Base-by-base conservation (phyloP, 2,113 vertebrate genomes). In the Xyliphius kryptos region DNA sequence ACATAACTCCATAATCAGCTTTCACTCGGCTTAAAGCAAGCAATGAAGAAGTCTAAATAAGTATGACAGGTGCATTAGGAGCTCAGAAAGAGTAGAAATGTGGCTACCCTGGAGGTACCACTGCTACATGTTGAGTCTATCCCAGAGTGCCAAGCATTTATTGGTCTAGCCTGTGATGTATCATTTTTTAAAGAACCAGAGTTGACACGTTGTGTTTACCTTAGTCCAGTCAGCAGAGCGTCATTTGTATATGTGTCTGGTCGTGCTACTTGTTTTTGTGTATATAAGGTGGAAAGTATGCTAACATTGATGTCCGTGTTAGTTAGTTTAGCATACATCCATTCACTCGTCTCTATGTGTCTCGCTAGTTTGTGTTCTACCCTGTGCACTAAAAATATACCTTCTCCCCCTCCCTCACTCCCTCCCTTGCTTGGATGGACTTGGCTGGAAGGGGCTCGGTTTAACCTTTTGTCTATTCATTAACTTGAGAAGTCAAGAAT, bases 391-490 rank as follows among this genome's bases (percentile, higher is more conserved):
- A n/a, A n/a, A n/a, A n/a, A n/a, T n/a, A n/a, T n/a, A n/a, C n/a
- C n/a, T n/a, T n/a, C n/a, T n/a, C n/a, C n/a, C n/a, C n/a, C n/a
- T n/a, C n/a, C n/a, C n/a, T n/a, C n/a, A 41, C 26, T 21, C 20
- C 57, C 17, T 11, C 13, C n/a, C 38, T 58, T 20, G 9, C 40
- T 58, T 5, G 0, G 11, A 44, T 16, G 8, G 19, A 40, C 63
- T 22, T 21, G 9, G 43, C 44, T 51, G 17, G 55, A 58, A 20
- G 38, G 15, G 36, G 11, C 41, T 9, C 6, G 12, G 21, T 63
- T 63, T 54, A 63, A 63, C 51, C 52, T 64, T 56, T 46, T 55
- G 54, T 50, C 53, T 66, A 49, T 51, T 66, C 36, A 58, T 66
- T 57, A 58, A 66, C 11, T 13, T 26, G n/a, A 50, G 54, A 50